Evolutionary conservation across 2,888 invertebrate species (phyloP), one percentile per base, ranked within the genome.

Genomic region (Lasioglossum pauxillum): DNA sequence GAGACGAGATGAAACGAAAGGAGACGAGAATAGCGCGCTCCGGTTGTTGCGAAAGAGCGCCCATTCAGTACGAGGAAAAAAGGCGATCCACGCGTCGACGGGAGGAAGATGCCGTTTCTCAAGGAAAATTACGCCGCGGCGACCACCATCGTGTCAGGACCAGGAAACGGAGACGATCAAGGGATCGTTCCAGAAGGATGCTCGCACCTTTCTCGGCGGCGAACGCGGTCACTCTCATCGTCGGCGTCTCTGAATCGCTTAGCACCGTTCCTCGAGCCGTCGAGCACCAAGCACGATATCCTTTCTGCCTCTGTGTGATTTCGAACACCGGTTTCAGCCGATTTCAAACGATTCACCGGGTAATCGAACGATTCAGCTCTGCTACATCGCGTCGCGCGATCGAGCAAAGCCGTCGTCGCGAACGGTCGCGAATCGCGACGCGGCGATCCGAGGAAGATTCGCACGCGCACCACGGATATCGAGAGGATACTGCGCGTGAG

Each of bases 401-500:
- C 53, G 53, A 53, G 60, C n/a, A 27, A 27, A n/a, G 27, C 60
- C 60, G 60, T n/a, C 67, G 67, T 35, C 31, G 35, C 67, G 60
- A 60, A 35, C 69, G 38, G 16, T 23, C 77, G 77, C 35, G 35
- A 1, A 16, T 31, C 31, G 31, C 74, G 27, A 44, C 75, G 69
- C 67, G 41, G 57, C 73, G 79, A 74, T 71, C 57, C 53, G 64
- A 8, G n/a, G 38, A 19, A n/a, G 10, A 53, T 49, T 46, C 49
- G 60, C 38, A 60, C 69, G 41, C 69, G 73, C 74, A 60, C 67
- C 57, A 74, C 84, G 76, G 71, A 27, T 31, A 67, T 60, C 82
- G 41, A 67, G 75, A 73, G 60, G 31, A 67, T 82, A 89, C 86
- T 90, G 78, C 79, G 83, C 75, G 69, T 75, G 73, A 38, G 38